A percentile compares a stretch with the other conserved stretches of the same genome.
Evolutionary conservation across 2,113 vertebrate species (phyloP).

Genomic region (Tragelaphus buxtoni): DNA sequence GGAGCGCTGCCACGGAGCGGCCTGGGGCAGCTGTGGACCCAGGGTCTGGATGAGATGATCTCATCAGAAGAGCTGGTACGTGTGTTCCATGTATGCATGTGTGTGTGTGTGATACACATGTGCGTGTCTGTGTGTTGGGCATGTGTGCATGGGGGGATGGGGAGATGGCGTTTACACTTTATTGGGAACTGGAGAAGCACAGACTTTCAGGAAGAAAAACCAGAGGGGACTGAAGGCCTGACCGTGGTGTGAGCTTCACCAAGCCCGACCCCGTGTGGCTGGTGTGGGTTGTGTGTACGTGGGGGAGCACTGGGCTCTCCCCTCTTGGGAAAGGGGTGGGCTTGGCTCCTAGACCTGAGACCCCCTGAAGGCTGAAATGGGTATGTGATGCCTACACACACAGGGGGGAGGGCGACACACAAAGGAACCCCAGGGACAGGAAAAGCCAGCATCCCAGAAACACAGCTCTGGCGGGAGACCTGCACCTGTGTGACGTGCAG

Average conservation of each 20-base stretch:
- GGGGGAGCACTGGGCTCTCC: not conserved
- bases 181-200: not conserved
- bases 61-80: not conserved
- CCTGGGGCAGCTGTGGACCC: not conserved
- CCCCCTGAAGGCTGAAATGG: not conserved
- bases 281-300: not conserved
- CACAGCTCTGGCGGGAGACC: not conserved
- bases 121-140: too few species aligned
- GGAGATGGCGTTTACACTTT: not conserved
- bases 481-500: not conserved
- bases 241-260: not conserved
- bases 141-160: not conserved
- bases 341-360: not conserved
- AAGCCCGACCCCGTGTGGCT: too few species aligned
- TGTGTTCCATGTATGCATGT: fast-evolving
- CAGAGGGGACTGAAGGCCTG: not conserved
- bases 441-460: not conserved
- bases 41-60: not conserved
- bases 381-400: not conserved
- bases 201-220: not conserved
- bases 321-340: not conserved
- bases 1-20: not conserved
- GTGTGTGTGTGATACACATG: not conserved
- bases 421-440: not conserved
- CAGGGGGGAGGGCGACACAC: not conserved